Percentiles rank a stretch among this genome's conserved stretches.
Conservation (phyloP, 2,113 vertebrate genomes). For the Macaca fascicularis region T2T-MFA8v1.1 NC_088375.1:194131501-194132000, state of each 20-base stretch:
- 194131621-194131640: background rate
- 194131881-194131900: background rate
- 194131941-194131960: background rate
- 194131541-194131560: background rate
- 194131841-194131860: background rate
- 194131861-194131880: background rate
- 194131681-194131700: background rate
- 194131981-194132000: background rate
- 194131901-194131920: background rate
- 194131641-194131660: conserved; percentile 3
- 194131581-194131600: background rate
- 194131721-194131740: background rate
- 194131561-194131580: background rate
- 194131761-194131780: background rate
- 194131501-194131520: background rate
- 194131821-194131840: background rate
- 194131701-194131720: background rate
- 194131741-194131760: background rate
- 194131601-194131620: background rate
- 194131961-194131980: background rate
- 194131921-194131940: background rate
- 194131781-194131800: background rate
- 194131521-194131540: background rate
- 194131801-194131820: background rate
- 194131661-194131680: background rate